phyloP scores from a whole-genome alignment of 2,113 vertebrate species.

The Ginglymostoma cirratum region DNA sequence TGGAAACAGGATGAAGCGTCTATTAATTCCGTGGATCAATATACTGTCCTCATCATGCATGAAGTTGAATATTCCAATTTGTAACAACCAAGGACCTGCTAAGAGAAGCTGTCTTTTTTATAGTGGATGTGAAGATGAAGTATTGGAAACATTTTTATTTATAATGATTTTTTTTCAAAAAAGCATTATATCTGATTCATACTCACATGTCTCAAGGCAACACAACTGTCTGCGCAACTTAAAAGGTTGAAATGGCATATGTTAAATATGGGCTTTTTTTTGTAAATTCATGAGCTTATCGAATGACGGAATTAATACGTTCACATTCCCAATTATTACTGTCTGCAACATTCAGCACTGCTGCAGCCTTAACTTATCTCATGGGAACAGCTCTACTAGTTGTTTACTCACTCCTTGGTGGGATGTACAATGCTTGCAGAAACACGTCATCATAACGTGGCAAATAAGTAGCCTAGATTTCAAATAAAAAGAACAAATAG shows the following conservation, averaged over 20 bases:
- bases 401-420: background rate
- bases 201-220: background rate
- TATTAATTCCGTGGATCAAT: background rate
- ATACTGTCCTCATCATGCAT: background rate
- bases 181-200: background rate
- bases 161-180: background rate
- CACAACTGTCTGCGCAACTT: background rate
- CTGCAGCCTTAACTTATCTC: no score
- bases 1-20: background rate
- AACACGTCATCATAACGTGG: background rate
- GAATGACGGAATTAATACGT: no score
- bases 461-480: background rate
- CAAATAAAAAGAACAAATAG: background rate
- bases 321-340: background rate
- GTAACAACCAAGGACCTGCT: background rate
- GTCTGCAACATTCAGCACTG: background rate
- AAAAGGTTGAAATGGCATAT: background rate
- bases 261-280: background rate
- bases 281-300: background rate
- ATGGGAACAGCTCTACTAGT: background rate
- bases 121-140: background rate
- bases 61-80: background rate
- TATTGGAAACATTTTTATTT: background rate
- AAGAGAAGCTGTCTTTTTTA: background rate
- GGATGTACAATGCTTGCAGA: background rate